A percentile compares a stretch with the other conserved stretches of the same genome.
Evolutionary conservation across 2,888 invertebrate species (phyloP).

Genomic region (Hofmannophila pseudospretella): DNA sequence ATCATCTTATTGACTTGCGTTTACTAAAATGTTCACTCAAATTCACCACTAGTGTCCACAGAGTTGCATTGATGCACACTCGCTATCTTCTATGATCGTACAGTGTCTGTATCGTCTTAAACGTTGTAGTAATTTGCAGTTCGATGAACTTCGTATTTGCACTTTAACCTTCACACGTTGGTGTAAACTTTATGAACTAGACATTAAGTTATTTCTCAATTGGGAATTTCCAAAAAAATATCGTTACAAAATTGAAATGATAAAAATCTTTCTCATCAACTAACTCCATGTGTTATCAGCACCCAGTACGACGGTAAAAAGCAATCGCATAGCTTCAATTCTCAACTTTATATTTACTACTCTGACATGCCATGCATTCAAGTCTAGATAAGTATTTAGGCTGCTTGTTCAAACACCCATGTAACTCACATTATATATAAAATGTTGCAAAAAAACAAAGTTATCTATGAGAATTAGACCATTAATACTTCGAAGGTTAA

Average conservation of each 20-base stretch:
- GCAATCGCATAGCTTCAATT: conserved; percentile 7
- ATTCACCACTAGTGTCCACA: background rate
- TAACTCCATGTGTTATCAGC: conserved; percentile 1
- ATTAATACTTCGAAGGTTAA: background rate
- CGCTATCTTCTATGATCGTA: too few species aligned
- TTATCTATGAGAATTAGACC: conserved; percentile 7
- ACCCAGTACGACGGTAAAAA: conserved; percentile 8
- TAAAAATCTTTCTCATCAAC: background rate
- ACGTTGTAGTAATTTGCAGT: too few species aligned
- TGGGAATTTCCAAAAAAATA: too few species aligned
- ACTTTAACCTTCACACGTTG: too few species aligned
- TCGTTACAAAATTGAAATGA: too few species aligned
- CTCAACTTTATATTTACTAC: conserved; percentile 19
- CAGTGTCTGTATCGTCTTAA: conserved; percentile 3
- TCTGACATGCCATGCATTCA: conserved; percentile 14
- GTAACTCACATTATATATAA: conserved; percentile 8
- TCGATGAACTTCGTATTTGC: too few species aligned
- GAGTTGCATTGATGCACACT: too few species aligned
- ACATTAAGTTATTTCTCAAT: too few species aligned
- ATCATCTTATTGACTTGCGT: conserved; percentile 14
- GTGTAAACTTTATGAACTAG: too few species aligned
- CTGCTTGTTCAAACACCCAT: conserved; percentile 8
- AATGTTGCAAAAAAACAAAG: conserved; percentile 3
- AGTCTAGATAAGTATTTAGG: conserved; percentile 20
- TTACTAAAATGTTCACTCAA: conserved; percentile 6